A percentile compares a stretch with the other conserved stretches of the same genome.
phyloP scores from a whole-genome alignment of 2,797 vertebrate species.

The Busarellus nigricollis region DNA sequence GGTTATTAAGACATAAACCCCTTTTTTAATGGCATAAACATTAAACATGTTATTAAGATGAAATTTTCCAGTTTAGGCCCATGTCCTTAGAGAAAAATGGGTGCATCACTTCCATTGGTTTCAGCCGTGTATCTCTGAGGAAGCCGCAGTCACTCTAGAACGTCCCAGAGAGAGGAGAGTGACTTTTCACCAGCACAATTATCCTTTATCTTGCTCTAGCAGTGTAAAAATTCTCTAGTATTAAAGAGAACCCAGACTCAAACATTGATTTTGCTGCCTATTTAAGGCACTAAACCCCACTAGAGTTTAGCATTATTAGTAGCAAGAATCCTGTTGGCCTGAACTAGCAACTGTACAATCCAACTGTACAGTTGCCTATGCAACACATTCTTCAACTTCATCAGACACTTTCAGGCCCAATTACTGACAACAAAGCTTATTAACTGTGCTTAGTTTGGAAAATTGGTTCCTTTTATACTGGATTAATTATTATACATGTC shows the following conservation, averaged over 20 bases:
- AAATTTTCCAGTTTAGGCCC: not conserved
- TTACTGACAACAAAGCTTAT: slow-evolving; percentile 40
- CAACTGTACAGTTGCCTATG: slow-evolving; percentile 15
- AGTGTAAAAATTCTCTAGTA: not conserved
- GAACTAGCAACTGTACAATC: not conserved
- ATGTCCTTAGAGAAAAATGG: not conserved
- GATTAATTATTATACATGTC: slow-evolving; percentile 36
- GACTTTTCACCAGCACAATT: not conserved
- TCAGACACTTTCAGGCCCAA: slow-evolving; percentile 15
- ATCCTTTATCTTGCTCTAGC: not conserved
- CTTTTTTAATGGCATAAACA: not conserved
- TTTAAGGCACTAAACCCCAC: not conserved
- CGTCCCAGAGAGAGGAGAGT: not conserved
- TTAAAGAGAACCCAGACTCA: not conserved
- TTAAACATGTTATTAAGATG: not conserved
- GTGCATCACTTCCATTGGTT: not conserved
- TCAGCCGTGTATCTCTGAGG: not conserved
- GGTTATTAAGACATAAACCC: not conserved
- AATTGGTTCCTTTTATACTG: not conserved
- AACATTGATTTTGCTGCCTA: not conserved
- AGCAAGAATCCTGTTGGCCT: not conserved
- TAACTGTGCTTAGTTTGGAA: slow-evolving; percentile 34
- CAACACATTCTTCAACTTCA: slow-evolving; percentile 21
- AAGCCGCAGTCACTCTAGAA: not conserved
- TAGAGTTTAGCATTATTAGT: not conserved